Conservation (phyloP, 2,888 invertebrate genomes). For the Endotricha flammealis region DNA sequence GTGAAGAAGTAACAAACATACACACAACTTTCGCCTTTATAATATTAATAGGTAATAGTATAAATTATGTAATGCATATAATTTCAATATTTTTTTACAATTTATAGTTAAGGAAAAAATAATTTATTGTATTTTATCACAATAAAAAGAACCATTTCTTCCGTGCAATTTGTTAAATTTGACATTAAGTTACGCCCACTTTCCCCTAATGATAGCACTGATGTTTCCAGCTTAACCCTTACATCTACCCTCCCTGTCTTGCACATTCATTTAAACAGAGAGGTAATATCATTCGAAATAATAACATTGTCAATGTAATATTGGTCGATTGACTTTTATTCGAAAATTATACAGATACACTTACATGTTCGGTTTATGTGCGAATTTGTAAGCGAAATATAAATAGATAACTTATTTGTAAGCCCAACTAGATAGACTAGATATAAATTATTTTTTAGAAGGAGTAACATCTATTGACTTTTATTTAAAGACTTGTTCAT, state of each 20-base stretch:
- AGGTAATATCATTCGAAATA: constrained; percentile 28
- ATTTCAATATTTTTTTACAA: no score
- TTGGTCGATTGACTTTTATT: constrained; percentile 48
- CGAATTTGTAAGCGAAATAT: constrained; percentile 1
- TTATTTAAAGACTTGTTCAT: no score
- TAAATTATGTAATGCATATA: no score
- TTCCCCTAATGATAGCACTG: constrained; percentile 53
- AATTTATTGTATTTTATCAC: background rate
- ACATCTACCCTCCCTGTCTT: constrained; percentile 24
- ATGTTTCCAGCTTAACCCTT: constrained; percentile 37
- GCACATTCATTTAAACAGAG: constrained; percentile 21
- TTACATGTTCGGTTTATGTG: constrained; percentile 17
- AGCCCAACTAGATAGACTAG: no score
- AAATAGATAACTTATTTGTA: constrained; percentile 5
- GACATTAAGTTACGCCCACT: constrained; percentile 64
- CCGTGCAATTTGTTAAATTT: constrained; percentile 65
- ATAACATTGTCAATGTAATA: constrained; percentile 43
- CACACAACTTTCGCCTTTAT: no score
- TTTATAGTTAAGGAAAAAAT: no score
- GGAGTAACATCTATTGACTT: no score
- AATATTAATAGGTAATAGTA: no score
- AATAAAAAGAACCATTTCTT: constrained; percentile 38
- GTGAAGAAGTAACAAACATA: no score
- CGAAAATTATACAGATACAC: constrained; percentile 52
- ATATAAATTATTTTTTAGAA: no score